Base-by-base conservation (phyloP, 2,113 vertebrate species). In the Neogobius melanostomus region DNA sequence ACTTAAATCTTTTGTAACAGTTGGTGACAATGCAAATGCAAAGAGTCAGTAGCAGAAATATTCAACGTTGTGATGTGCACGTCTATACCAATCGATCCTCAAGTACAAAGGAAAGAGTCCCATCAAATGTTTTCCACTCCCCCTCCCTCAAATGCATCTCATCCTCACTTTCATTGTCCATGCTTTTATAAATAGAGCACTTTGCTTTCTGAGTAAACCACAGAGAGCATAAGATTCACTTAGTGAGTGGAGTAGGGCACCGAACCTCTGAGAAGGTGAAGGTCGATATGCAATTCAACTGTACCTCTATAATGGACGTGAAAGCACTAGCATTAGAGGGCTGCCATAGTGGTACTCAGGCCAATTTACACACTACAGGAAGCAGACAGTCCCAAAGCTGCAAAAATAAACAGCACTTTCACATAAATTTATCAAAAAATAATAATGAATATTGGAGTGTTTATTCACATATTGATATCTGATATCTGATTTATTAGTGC, bases 101-200 rank as follows among this genome's bases (percentile, higher is more conserved):
- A 66, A 72, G 43, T 61, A 52, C 78, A 78, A 43, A 6, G 28
- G 21, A 36, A 28, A 28, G 8, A 28, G n/a, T 53, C n/a, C n/a
- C 17, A 8, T 11, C 72, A 62, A 69, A 61, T 36, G 1, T 72
- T 79, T 77, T 71, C 52, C 52, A 21, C 52, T 45, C 61, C 53
- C 47, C 74, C 59, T 42, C 44, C 44, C 59, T 44, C 8, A 28
- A 1, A 56, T 71, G 15, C 0, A 16, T 66, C 64, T 62, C 45
- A 59, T 42, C 28, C 50, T 66, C 49, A 11, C 69, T 67, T 79
- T n/a, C 17, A 15, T 62, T 59, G 21, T 69, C 12, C 12, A 49
- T 74, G 51, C 0, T 66, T 79, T 72, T 86, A 87, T 86, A 90
- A 92, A 91, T 87, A 89, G 84, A 82, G 51, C 82, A 76, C 86